Evolutionary conservation across 2,113 vertebrate genomes (phyloP), one percentile per base, ranked within the genome.

Genomic region (Bungarus multicinctus): DNA sequence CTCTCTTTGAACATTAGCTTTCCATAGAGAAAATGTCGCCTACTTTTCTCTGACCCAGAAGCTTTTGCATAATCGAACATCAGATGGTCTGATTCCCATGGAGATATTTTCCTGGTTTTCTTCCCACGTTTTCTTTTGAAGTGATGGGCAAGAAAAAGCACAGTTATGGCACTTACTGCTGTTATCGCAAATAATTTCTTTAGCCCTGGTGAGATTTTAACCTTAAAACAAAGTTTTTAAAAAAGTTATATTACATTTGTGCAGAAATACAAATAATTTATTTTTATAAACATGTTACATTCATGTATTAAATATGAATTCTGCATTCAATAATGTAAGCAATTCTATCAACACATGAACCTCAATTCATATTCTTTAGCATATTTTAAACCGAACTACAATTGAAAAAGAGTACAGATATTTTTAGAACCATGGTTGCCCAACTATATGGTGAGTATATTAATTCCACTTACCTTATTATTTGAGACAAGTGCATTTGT

Each of bases 61-160:
- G 96, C 96, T 93, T 97, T 96, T 90, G 97, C 94, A 58, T 98
- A 97, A 86, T 98, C 97, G 93, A 98, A 95, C 14, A 98, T 92
- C 0, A 99, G 97, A 69, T 97, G 97, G 89, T 96, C 97, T 90
- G 98, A 97, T 74, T 99, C 98, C 98, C 98, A 98, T 89, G 97
- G 97, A 0, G 97, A 97, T 47, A 91, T 89, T 96, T 97, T 98
- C 91, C 98, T 98, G 95, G 96, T 98, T 92, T 98, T 98, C 94
- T 97, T 98, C 91, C 98, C 98, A 95, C 98, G 99, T 96, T 97
- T 98, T 96, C 99, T 98, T 97, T 98, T 98, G 96, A 99, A 99
- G 95, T 98, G 99, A 90, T 96, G 98, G 3, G 99, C 99, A 90
- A 99, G 98, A 96, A 99, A 98, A 97, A 99, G 97, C 93, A 99